These are phyloP conservation scores for Germaria angustata DNA, from an alignment of 2,888 invertebrate species.

Conservation along the genomic window DNA sequence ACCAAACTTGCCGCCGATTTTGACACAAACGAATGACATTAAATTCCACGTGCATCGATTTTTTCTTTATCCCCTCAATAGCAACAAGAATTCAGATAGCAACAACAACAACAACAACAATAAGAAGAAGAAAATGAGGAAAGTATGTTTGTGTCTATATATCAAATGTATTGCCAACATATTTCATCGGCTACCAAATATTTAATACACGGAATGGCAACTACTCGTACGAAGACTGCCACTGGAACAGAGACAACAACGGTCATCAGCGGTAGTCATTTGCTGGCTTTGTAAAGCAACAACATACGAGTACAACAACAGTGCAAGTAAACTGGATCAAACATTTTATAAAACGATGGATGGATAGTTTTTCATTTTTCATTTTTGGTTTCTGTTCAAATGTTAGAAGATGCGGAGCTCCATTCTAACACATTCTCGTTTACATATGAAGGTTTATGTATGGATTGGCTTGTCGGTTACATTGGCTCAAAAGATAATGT, in stretches of 20 bases:
- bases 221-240: constrained; percentile 53
- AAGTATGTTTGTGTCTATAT: constrained; percentile 45
- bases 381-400: constrained; percentile 1
- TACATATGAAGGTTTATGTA: constrained; percentile 1
- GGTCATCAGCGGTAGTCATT: constrained; percentile 45
- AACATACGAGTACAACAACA: constrained; percentile 27
- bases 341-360: constrained; percentile 46
- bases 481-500: constrained; percentile 6
- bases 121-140: not conserved
- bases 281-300: constrained; percentile 42
- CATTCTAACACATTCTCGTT: constrained; percentile 23
- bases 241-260: constrained; percentile 12
- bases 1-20: constrained; percentile 55
- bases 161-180: constrained; percentile 62
- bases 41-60: constrained; percentile 67
- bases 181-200: constrained; percentile 66
- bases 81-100: constrained; percentile 13
- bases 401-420: constrained; percentile 15
- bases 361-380: constrained; percentile 29
- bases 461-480: not conserved
- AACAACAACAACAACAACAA: constrained; percentile 12
- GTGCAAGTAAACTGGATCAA: constrained; percentile 59
- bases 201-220: constrained; percentile 60
- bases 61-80: constrained; percentile 52
- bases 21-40: constrained; percentile 66